Percentiles rank a stretch among this genome's conserved stretches.
These are phyloP conservation scores for Heliconius ethilla DNA, from an alignment of 2,888 invertebrate genomes.

Conservation along the genomic window DNA sequence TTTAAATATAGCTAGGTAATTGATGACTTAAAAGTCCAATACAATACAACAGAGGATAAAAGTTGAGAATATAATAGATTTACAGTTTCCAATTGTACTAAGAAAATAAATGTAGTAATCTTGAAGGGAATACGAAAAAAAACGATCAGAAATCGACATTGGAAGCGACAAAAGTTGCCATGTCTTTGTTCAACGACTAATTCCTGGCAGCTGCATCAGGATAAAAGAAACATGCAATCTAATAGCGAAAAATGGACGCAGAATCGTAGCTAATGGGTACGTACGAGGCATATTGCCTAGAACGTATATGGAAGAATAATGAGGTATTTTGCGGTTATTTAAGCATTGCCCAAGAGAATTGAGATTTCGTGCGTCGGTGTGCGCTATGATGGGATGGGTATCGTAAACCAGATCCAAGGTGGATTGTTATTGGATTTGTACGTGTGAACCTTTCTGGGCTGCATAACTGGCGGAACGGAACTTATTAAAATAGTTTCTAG, in stretches of 20 bases:
- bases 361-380: conserved; percentile 76
- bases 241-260: conserved; percentile 70
- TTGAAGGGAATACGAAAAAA: conserved; percentile 55
- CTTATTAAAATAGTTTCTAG: conserved; percentile 65
- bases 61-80: conserved; percentile 65
- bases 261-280: conserved; percentile 73
- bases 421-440: conserved; percentile 72
- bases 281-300: conserved; percentile 66
- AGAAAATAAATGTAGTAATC: conserved; percentile 64
- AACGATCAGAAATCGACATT: conserved; percentile 65
- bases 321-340: conserved; percentile 81
- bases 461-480: conserved; percentile 51
- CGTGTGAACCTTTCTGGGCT: conserved; percentile 59
- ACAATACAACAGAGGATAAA: conserved; percentile 54
- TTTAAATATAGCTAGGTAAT: conserved; percentile 54
- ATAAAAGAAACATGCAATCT: conserved; percentile 71
- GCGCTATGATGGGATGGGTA: conserved; percentile 65
- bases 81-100: conserved; percentile 70
- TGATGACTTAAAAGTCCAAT: conserved; percentile 59
- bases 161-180: conserved; percentile 74
- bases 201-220: conserved; percentile 72
- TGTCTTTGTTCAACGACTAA: conserved; percentile 69
- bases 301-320: conserved; percentile 81
- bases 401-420: conserved; percentile 70
- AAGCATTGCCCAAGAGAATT: conserved; percentile 78